A percentile compares a stretch with the other conserved stretches of the same genome.
Evolutionary conservation across 2,113 vertebrate species (phyloP).

Genomic region (Oryzias woworae): DNA sequence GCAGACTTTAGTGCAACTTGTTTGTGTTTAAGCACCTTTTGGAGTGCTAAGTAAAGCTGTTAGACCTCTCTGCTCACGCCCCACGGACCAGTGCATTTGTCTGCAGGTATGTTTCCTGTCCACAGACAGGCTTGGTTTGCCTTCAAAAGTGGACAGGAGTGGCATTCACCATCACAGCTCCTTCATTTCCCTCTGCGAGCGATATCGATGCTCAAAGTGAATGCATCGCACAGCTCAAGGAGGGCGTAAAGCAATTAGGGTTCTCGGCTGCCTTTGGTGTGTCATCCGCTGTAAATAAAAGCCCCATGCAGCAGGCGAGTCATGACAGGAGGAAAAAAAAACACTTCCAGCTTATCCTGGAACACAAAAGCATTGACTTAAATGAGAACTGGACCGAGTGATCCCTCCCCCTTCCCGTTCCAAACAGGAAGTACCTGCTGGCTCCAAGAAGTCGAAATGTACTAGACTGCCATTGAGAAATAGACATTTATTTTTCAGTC

Average conservation of each 20-base stretch:
- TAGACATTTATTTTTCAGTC: too few species aligned
- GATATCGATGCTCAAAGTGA: constrained; percentile 50
- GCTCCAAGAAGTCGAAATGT: too few species aligned
- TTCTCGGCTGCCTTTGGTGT: constrained; percentile 49
- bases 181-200: constrained; percentile 47
- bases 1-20: constrained; percentile 3
- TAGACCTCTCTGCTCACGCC: constrained; percentile 35
- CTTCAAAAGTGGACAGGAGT: constrained; percentile 47
- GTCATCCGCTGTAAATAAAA: constrained; percentile 59
- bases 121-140: constrained; percentile 19
- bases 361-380: constrained; percentile 39
- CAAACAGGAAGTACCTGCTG: too few species aligned
- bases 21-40: constrained; percentile 23
- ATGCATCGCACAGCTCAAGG: constrained; percentile 46
- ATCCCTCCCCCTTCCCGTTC: too few species aligned
- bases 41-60: constrained; percentile 25
- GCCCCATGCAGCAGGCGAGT: constrained; percentile 46
- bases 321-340: constrained; percentile 43
- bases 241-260: constrained; percentile 68
- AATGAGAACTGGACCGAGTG: too few species aligned
- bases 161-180: constrained; percentile 34
- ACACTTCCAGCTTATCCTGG: constrained; percentile 23
- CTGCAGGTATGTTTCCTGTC: constrained; percentile 20
- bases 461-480: too few species aligned
- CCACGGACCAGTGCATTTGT: constrained; percentile 27